These are phyloP conservation scores for Tridacna gigas DNA, from an alignment of 2,888 invertebrate genomes.

Conservation along the genomic window DNA sequence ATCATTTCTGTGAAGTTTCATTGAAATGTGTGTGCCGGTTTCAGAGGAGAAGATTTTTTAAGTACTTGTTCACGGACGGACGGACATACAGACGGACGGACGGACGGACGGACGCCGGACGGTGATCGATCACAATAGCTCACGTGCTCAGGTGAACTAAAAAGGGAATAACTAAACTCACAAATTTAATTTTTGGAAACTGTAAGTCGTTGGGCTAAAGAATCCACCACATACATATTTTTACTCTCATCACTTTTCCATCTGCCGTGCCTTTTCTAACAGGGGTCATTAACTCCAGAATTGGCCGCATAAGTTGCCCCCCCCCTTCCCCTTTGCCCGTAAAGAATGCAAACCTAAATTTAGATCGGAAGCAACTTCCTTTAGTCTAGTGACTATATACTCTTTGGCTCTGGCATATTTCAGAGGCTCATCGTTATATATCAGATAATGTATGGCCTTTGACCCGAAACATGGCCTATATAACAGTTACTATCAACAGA, in stretches of 20 bases:
- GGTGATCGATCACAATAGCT: no score
- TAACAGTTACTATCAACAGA: not conserved
- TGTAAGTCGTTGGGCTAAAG: not conserved
- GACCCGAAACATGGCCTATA: slow-evolving; percentile 37
- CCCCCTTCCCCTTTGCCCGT: slow-evolving; percentile 19
- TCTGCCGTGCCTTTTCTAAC: slow-evolving; percentile 41
- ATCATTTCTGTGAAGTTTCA: no score
- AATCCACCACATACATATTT: slow-evolving; percentile 2
- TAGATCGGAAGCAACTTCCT: slow-evolving; percentile 7
- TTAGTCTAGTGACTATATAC: slow-evolving; percentile 12
- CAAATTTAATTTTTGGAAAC: not conserved
- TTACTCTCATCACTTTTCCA: slow-evolving; percentile 27
- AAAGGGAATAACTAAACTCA: not conserved
- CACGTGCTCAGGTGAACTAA: no score
- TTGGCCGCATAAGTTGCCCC: slow-evolving; percentile 34
- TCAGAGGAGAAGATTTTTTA: no score
- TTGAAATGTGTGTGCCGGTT: no score
- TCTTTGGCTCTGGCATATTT: slow-evolving; percentile 35
- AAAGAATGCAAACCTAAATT: slow-evolving; percentile 41
- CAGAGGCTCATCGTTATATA: slow-evolving; percentile 28
- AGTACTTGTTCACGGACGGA: no score
- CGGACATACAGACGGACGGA: no score
- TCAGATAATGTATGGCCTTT: not conserved
- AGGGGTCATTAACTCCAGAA: slow-evolving; percentile 30
- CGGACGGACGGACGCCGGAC: no score